phyloP scores from a whole-genome alignment of 2,113 vertebrate species.

The Lophotis ruficrista region DNA sequence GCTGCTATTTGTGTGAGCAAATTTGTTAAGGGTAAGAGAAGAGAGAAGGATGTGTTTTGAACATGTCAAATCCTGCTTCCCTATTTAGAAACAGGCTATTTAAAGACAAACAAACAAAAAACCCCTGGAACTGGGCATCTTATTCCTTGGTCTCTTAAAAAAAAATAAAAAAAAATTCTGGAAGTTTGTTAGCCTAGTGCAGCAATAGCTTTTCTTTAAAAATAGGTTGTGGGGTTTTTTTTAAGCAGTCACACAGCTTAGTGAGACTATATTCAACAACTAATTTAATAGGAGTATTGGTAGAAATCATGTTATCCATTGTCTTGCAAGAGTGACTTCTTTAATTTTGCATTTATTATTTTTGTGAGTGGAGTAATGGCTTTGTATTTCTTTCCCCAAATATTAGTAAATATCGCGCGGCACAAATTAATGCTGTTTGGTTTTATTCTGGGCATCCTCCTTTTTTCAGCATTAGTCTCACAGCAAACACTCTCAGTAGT shows the following conservation, averaged over 20 bases:
- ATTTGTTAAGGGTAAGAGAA: slow-evolving; percentile 42
- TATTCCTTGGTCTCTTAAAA: neutral
- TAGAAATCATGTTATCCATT: neutral
- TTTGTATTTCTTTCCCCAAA: slow-evolving; percentile 41
- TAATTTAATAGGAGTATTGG: slow-evolving; percentile 37
- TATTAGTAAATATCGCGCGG: slow-evolving; percentile 33
- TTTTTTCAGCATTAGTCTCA: neutral
- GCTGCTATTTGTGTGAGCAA: slow-evolving; percentile 26
- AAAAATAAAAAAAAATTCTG: neutral
- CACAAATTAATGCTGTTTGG: slow-evolving; percentile 50
- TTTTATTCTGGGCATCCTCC: neutral
- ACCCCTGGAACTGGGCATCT: neutral
- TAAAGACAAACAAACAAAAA: slow-evolving; percentile 2
- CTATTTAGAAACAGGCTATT: slow-evolving; percentile 27
- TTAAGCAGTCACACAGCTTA: neutral
- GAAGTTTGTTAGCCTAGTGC: neutral
- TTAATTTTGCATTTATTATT: slow-evolving; percentile 67
- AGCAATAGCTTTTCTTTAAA: neutral
- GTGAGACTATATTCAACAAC: slow-evolving; percentile 32
- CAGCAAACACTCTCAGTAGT: neutral
- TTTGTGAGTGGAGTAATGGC: slow-evolving; percentile 41
- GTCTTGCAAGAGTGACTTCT: slow-evolving; percentile 38
- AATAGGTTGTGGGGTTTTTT: neutral
- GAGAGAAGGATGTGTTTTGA: slow-evolving; percentile 27
- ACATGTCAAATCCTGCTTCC: neutral